A percentile compares a stretch with the other conserved stretches of the same genome.
Conservation (phyloP, 2,113 vertebrate genomes). For the Mormyrus lacerda region DNA sequence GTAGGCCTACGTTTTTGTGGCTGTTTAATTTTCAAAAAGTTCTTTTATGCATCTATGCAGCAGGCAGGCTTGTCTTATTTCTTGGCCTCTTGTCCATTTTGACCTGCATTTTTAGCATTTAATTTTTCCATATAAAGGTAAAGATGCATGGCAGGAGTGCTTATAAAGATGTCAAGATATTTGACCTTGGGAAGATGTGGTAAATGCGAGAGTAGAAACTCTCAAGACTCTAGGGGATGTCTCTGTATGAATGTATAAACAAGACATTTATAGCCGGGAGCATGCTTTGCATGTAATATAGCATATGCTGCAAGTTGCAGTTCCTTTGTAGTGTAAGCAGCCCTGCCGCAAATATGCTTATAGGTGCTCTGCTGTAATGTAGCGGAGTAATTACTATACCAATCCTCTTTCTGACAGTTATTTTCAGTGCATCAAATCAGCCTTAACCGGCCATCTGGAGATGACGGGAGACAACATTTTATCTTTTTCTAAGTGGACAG, state of each 20-base stretch:
- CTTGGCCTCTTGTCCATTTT: neutral
- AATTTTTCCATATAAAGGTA: neutral
- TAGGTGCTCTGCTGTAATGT: neutral
- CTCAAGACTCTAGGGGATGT: neutral
- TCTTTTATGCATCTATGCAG: neutral
- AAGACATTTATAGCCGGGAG: neutral
- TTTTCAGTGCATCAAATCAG: constrained; percentile 37
- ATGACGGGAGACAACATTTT: neutral
- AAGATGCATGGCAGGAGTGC: neutral
- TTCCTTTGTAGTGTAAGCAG: neutral
- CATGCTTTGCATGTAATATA: neutral
- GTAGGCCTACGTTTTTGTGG: neutral
- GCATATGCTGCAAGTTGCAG: neutral
- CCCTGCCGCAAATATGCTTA: neutral
- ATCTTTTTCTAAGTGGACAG: neutral
- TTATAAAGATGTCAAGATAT: neutral
- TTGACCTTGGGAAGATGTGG: neutral
- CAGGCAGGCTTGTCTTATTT: neutral
- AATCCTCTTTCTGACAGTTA: constrained; percentile 26
- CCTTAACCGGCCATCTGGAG: neutral
- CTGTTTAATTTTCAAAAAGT: neutral
- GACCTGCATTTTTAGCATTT: neutral
- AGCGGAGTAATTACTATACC: neutral
- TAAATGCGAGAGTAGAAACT: neutral
- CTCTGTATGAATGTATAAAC: neutral